Conservation (phyloP, 2,888 invertebrate species). For the Sipha maydis region DNA sequence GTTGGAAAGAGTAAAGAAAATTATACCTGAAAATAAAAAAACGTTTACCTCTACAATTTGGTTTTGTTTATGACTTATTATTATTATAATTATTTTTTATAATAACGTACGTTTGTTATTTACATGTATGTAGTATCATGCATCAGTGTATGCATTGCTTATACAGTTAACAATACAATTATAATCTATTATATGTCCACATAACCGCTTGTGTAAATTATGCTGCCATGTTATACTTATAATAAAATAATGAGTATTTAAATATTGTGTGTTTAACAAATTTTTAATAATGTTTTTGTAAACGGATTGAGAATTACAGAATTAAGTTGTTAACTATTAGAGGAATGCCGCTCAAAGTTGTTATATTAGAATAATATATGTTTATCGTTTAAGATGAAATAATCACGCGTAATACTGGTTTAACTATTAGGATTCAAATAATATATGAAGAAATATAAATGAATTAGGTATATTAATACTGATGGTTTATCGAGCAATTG, state of each 20-base stretch:
- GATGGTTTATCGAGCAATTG: background rate
- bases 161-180: slow-evolving; percentile 27
- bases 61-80: background rate
- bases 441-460: background rate
- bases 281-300: background rate
- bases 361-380: background rate
- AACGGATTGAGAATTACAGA: background rate
- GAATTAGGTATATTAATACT: too few species aligned
- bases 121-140: background rate
- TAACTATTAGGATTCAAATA: background rate
- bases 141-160: background rate
- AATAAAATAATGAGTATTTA: background rate
- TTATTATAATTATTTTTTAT: background rate
- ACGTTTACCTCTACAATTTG: background rate
- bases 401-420: background rate
- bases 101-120: background rate
- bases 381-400: background rate
- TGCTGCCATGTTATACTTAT: background rate
- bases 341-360: background rate
- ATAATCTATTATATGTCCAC: background rate
- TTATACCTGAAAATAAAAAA: background rate
- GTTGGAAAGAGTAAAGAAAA: background rate
- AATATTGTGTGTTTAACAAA: background rate
- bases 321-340: background rate
- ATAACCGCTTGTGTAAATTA: background rate